Percentiles rank a stretch among this genome's conserved stretches.
Conservation (phyloP, 2,113 vertebrate genomes). For the Cyanocitta stelleri region DNA sequence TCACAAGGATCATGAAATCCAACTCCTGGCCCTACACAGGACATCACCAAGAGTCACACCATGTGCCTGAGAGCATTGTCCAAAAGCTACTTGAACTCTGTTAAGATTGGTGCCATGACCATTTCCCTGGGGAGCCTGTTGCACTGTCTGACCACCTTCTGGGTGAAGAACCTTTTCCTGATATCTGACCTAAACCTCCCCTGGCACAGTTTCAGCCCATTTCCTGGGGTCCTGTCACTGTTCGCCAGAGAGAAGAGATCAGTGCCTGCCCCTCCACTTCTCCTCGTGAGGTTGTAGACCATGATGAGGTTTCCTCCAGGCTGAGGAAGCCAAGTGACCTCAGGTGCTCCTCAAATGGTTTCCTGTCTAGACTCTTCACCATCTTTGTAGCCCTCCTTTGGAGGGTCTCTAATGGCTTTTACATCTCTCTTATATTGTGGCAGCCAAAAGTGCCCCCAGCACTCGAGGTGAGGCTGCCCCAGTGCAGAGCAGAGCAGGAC, state of each 20-base stretch:
- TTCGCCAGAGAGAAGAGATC: background rate
- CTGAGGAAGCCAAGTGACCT: background rate
- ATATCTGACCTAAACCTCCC: background rate
- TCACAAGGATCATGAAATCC: background rate
- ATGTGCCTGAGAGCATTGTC: background rate
- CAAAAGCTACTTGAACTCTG: background rate
- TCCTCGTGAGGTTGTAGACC: background rate
- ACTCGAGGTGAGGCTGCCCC: rapidly evolving
- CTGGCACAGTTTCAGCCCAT: background rate
- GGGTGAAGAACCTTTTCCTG: background rate
- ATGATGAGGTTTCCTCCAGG: background rate
- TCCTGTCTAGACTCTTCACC: background rate
- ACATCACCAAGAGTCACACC: background rate
- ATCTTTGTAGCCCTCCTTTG: rapidly evolving
- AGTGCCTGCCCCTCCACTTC: background rate
- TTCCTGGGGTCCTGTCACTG: background rate
- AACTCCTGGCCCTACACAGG: background rate
- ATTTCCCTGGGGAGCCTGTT: background rate
- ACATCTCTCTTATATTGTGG: background rate
- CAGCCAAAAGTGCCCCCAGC: background rate
- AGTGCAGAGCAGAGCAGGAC: background rate
- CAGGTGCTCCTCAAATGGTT: background rate
- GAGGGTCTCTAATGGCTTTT: background rate
- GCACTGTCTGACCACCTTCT: background rate
- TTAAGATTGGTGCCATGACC: background rate